A percentile compares a stretch with the other conserved stretches of the same genome.
These are phyloP conservation scores for Trichechus manatus DNA, from an alignment of 2,113 vertebrate species.

Conservation along the genomic window DNA sequence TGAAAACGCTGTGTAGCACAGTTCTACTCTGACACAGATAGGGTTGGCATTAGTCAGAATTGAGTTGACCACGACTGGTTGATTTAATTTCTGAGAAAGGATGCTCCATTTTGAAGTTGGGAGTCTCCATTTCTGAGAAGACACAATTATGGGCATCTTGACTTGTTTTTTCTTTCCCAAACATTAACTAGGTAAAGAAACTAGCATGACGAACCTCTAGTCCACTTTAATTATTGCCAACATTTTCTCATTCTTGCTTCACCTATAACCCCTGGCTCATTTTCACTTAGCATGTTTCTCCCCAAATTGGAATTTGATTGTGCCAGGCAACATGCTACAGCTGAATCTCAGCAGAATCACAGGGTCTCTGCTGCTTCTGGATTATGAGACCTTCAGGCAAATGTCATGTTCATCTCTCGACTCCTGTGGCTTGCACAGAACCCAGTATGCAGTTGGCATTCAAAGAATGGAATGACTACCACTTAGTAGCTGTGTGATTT, in stretches of 20 bases:
- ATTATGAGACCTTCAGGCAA: neutral
- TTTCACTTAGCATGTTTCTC: neutral
- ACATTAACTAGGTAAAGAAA: neutral
- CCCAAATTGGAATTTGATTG: neutral
- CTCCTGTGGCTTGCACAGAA: rapidly evolving
- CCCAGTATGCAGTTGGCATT: neutral
- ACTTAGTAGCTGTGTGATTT: neutral
- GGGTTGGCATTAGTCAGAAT: neutral
- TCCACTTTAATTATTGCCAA: neutral
- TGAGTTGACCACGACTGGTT: neutral
- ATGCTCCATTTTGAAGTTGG: neutral
- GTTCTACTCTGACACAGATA: neutral
- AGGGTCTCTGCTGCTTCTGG: neutral
- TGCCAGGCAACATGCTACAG: neutral
- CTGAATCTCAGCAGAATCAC: neutral
- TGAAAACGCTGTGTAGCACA: neutral
- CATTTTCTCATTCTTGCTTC: neutral
- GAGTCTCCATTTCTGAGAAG: neutral
- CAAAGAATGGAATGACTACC: neutral
- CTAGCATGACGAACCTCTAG: neutral
- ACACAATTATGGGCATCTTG: neutral
- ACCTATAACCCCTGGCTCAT: too few species aligned
- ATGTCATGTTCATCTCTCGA: rapidly evolving
- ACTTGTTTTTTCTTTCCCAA: neutral
- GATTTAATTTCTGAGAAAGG: neutral